Evolutionary conservation across 2,888 invertebrate species (phyloP), one percentile per base, ranked within the genome.

Genomic region (Leptarthrus brevirostris): DNA sequence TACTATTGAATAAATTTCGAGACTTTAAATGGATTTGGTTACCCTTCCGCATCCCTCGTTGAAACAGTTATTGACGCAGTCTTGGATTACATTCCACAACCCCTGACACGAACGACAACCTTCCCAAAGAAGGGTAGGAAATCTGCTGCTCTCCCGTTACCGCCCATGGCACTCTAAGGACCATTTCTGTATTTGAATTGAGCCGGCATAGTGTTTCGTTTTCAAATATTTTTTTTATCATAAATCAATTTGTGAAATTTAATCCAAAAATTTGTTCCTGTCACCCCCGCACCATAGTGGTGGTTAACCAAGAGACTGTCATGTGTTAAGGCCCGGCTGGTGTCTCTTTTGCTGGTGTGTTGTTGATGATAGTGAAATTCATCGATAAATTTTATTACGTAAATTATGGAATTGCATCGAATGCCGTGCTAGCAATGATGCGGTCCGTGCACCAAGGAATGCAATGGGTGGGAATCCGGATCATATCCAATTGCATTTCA

Each of bases 171-270:
- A n/a, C 56, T 56, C 14, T 30, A 26, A 56, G 61, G 61, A 40
- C 61, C 36, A 61, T 18, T 36, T 36, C 18, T 34, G 34, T 40
- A 12, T 18, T 18, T 44, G 1, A 30, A 10, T 18, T 14, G 56
- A 26, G 44, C 47, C 54, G 66, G 30, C 34, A 70, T 56, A 22
- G 47, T 47, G 54, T 54, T 69, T 18, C 70, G 34, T 52, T 71
- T 75, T 75, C 74, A 66, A 75, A 74, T 72, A 75, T 66, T 72
- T 61, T 75, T 70, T 75, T 72, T 72, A 74, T 72, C 71, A 75
- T 75, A 75, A 75, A 75, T 75, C 75, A 75, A 75, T 74, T 75
- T 75, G 75, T 73, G 74, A 75, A 75, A 75, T 75, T 75, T 75
- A 74, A 75, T 74, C 74, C 73, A 44, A 71, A 73, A 75, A 69